These are phyloP conservation scores for Cyrtodaria siliqua DNA, from an alignment of 2,888 invertebrate genomes.

Conservation along the genomic window DNA sequence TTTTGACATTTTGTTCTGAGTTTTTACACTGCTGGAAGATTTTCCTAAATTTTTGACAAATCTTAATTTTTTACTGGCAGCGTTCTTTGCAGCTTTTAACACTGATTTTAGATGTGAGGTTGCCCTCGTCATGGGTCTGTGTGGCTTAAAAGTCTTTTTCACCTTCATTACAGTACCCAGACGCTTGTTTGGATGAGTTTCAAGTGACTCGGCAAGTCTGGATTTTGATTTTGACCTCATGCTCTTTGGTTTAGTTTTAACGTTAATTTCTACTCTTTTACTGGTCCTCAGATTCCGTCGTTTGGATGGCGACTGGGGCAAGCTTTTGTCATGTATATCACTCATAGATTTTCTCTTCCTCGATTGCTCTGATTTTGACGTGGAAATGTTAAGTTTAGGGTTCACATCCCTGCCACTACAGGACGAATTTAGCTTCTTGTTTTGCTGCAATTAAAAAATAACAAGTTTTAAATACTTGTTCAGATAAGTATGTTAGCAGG, in stretches of 20 bases:
- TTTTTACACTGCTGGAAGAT: conserved; percentile 26
- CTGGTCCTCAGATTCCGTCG: conserved; percentile 25
- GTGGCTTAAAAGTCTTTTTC: conserved; percentile 54
- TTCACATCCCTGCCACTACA: too few relatives aligned
- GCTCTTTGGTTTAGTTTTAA: conserved; percentile 28
- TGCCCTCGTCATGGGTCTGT: conserved; percentile 59
- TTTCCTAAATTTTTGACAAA: conserved; percentile 17
- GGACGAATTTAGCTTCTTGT: too few relatives aligned
- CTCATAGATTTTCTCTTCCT: conserved; percentile 50
- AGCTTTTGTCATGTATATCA: conserved; percentile 21
- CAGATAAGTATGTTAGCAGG: too few relatives aligned
- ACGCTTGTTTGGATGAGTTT: conserved; percentile 55
- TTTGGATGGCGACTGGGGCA: conserved; percentile 27
- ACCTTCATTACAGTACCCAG: conserved; percentile 23
- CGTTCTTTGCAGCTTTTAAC: conserved; percentile 59
- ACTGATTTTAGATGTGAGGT: conserved; percentile 55
- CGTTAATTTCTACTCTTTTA: conserved; percentile 16
- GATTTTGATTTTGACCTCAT: conserved; percentile 7
- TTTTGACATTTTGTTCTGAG: conserved; percentile 44
- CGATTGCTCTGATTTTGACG: conserved; percentile 9
- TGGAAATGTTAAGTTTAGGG: neutral
- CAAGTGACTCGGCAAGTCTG: conserved; percentile 19
- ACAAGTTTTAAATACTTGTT: too few relatives aligned
- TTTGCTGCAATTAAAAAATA: too few relatives aligned
- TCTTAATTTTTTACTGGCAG: conserved; percentile 58